Base-by-base conservation (phyloP, 2,113 vertebrate genomes). In the Corythornis vintsioides region DNA sequence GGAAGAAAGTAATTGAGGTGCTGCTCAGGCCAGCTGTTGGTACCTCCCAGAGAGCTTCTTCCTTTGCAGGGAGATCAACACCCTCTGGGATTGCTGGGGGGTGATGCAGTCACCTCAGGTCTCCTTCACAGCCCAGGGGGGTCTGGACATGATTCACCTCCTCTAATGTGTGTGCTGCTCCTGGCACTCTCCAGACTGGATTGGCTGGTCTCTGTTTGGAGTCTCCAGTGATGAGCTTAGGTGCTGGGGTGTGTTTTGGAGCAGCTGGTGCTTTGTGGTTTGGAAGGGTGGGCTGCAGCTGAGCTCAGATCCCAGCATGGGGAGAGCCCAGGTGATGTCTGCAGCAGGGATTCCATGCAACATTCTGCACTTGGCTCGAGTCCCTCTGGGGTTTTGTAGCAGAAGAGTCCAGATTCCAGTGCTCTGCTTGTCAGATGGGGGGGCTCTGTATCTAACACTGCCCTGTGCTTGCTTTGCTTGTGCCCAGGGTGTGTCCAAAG, bases 401-500 rank as follows among this genome's bases (percentile, higher is more conserved):
- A 70, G 63, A 11, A 50, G 72, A 85, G 38, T 28, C 15, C 28
- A 38, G 26, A 86, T 93, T 31, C 42, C 10, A 11, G 13, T 43
- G 33, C 64, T 81, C 65, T 63, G 13, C 38, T 28, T 93, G 48
- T 48, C 28, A n/a, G 15, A 8, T 1, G 0, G 14, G 63, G 33
- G 25, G 35, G 11, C 28, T 81, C 20, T 77, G 56, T 69, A 0
- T n/a, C 22, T 45, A 4, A 3, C 63, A 9, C 4, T 90, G 18
- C 79, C 16, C 50, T 88, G 42, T 93, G 47, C 17, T 89, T 82
- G 43, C 29, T 3, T 93, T 84, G 85, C 48, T 78, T 40, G 11
- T 95, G 9, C n/a, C 25, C 91, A 99, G 99, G 99, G 99, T 90
- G 99, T 99, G 18, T 99, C 99, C 93, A 99, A 98, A 94, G 98